Evolutionary conservation across 2,888 invertebrate genomes (phyloP), one percentile per base, ranked within the genome.

Genomic region (Danaus chrysippus): DNA sequence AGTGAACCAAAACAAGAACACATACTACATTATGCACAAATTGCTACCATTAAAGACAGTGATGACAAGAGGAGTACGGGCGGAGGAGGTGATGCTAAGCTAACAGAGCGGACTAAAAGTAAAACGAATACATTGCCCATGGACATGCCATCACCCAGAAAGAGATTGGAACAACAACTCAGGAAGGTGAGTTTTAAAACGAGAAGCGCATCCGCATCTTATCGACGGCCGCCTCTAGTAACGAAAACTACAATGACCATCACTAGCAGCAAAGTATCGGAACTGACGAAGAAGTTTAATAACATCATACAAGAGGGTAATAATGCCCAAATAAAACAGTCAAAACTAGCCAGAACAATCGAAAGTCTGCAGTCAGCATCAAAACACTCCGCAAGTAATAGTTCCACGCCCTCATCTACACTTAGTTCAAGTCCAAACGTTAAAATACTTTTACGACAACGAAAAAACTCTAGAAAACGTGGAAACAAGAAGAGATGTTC

Each of bases 221-320:
- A 92, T 56, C 83, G 91, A 70, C 84, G 91, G 61, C 85, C 87
- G 5, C 87, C 87, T 34, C 69, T 85, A 43, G 79, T 80, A 42
- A 78, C 87, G 10, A 91, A 87, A 78, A 88, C 89, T 73, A 89
- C 88, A 43, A 84, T 92, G 77, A 89, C 91, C 8, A 84, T 92
- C 67, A 82, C 87, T 12, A 87, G 91, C 65, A 93, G 86, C 71
- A 92, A 93, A 78, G 95, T 95, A 43, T 93, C 94, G 55, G 93
- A 93, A 76, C 79, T 95, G 63, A 93, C 95, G 0, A 92, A 93
- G 68, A 94, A 94, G 75, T 95, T 94, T 73, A 94, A 95, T 76
- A 92, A 93, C 76, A 86, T 94, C 73, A 91, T 93, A 66, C 83
- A 77, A 58, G 91, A 92, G 69, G 65, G 68, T 23, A 84, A 87